Evolutionary conservation across 2,888 invertebrate genomes (phyloP), one percentile per base, ranked within the genome.

Genomic region (Drosophila putrida): DNA sequence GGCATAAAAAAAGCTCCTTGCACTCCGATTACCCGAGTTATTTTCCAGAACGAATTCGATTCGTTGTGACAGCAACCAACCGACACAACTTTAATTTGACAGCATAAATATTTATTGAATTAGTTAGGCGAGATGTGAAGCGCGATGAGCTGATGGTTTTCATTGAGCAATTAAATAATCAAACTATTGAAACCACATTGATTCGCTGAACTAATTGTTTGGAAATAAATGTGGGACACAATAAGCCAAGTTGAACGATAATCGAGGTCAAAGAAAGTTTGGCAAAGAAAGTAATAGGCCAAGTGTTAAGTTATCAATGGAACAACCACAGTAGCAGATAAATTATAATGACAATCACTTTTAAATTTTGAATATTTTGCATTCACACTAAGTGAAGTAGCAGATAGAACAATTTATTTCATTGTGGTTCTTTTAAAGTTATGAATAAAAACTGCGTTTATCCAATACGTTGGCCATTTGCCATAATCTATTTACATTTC

Each of bases 21-120:
- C 58, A 13, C 20, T 35, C 35, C 27, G 35, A 36, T 35, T 44
- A 10, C 28, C 25, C 46, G 13, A 31, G 36, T 9, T 63, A 11
- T 46, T 27, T 51, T 15, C 28, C 38, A 73, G 53, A 65, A 31
- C 60, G 65, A 46, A 67, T 65, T 65, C 63, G 64, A 84, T 82
- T 65, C 65, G 55, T 51, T 44, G 6, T 31, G 41, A 20, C 49
- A 36, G 27, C 44, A 36, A 15, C 20, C 20, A 20, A 20, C 20
- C 3, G n/a, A n/a, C 27, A 44, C 9, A 15, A 50, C 69, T 57
- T 72, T 44, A 61, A 65, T 67, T 64, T 65, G 28, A 4, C 55
- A 49, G 33, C 8, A 28, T 20, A 47, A 49, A 27, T 27, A 43
- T 33, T 33, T 20, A 15, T 11, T 31, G 13, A 11, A 50, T 35